Conservation (phyloP, 2,797 vertebrate species). For the Australoheros facetus region DNA sequence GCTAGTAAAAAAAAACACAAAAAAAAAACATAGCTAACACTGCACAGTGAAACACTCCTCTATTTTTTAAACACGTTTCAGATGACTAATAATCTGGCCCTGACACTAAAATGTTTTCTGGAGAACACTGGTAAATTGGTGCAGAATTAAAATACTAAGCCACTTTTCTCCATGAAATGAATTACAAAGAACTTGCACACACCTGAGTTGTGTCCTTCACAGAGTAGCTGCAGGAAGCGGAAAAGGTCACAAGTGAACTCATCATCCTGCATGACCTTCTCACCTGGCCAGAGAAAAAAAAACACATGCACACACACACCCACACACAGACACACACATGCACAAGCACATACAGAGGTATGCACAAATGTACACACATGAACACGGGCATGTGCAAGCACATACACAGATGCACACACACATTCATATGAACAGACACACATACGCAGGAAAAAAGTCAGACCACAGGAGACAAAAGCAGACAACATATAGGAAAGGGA, state of each 20-base stretch:
- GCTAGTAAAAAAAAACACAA: not conserved
- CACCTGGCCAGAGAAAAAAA: conserved; percentile 84
- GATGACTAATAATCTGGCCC: not conserved
- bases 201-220: conserved; percentile 98
- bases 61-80: not conserved
- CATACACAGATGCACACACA: conserved; percentile 31
- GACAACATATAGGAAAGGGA: conserved; percentile 45
- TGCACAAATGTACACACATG: conserved; percentile 21
- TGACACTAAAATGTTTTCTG: not conserved
- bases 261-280: conserved; percentile 96
- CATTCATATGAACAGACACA: conserved; percentile 51
- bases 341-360: conserved; percentile 32
- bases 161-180: not conserved
- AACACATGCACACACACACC: conserved; percentile 42
- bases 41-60: not conserved
- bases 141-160: not conserved
- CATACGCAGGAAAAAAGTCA: conserved; percentile 44
- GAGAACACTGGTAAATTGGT: not conserved
- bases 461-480: conserved; percentile 46
- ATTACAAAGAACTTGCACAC: conserved; percentile 45
- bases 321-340: conserved; percentile 21
- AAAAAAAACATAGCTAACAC: not conserved
- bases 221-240: conserved; percentile 95
- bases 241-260: conserved; percentile 98
- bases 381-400: conserved; percentile 35